Evolutionary conservation across 2,113 vertebrate genomes (phyloP).

Genomic region (Ailurus styani): DNA sequence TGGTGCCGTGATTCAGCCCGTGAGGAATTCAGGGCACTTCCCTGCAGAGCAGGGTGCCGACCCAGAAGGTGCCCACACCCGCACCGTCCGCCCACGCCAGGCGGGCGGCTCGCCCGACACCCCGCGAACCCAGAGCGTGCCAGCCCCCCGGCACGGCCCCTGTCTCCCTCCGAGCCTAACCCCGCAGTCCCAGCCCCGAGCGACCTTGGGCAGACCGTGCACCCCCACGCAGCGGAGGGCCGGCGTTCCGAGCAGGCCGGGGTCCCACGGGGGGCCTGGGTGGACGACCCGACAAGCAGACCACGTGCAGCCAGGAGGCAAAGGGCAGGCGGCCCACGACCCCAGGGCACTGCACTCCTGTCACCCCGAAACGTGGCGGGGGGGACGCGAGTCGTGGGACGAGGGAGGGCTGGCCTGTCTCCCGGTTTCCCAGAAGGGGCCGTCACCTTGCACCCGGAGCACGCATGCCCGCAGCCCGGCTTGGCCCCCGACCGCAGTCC

Average conservation of each 20-base stretch:
- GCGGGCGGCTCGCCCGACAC: neutral
- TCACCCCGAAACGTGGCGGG: neutral
- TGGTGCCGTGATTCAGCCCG: neutral
- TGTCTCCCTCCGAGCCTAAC: neutral
- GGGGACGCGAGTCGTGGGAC: neutral
- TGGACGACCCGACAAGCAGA: neutral
- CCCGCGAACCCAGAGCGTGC: neutral
- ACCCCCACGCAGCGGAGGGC: neutral
- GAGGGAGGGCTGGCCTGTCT: too few species aligned
- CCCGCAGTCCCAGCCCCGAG: neutral
- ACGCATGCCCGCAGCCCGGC: neutral
- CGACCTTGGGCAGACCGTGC: too few species aligned
- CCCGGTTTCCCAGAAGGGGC: neutral
- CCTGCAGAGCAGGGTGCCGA: neutral
- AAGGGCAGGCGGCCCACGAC: neutral
- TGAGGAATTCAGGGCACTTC: neutral
- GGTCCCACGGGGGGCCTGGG: neutral
- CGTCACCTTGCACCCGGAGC: neutral
- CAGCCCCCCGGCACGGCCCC: accelerated
- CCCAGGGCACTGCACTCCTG: accelerated
- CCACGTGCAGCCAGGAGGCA: neutral
- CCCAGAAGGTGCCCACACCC: neutral
- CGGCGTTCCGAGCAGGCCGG: accelerated
- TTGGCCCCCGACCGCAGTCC: neutral
- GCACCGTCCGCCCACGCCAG: accelerated